Percentiles rank a stretch among this genome's conserved stretches.
These are phyloP conservation scores for Paraplagusia blochii DNA, from an alignment of 2,113 vertebrate species.

Conservation along the genomic window DNA sequence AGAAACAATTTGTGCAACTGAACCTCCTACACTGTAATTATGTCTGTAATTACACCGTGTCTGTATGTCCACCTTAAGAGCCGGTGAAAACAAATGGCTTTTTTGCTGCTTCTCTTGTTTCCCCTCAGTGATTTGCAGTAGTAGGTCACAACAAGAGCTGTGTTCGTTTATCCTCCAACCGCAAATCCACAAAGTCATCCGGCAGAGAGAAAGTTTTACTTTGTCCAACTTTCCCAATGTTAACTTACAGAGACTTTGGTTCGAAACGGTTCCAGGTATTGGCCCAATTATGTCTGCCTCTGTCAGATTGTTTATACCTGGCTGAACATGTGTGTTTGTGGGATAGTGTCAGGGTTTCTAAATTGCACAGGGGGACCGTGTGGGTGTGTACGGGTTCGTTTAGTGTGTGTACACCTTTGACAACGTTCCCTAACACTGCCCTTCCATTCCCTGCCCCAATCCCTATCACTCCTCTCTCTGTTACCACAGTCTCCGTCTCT, in stretches of 20 bases:
- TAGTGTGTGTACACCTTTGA: slow-evolving; percentile 14
- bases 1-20: background rate
- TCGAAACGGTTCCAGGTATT: slow-evolving; percentile 39
- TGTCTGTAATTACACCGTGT: background rate
- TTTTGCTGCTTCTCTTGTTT: slow-evolving; percentile 3
- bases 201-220: slow-evolving; percentile 45
- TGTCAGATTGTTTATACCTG: slow-evolving; percentile 72
- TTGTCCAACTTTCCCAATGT: slow-evolving; percentile 51
- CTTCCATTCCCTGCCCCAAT: background rate
- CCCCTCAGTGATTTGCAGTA: slow-evolving; percentile 8
- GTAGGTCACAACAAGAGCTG: slow-evolving; percentile 16
- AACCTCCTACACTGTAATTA: background rate
- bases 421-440: slow-evolving; percentile 5
- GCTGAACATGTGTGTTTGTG: slow-evolving; percentile 62
- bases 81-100: background rate
- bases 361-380: slow-evolving; percentile 41
- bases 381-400: slow-evolving; percentile 4
- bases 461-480: slow-evolving; percentile 8
- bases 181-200: slow-evolving; percentile 45
- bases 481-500: slow-evolving; percentile 30
- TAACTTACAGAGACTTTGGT: slow-evolving; percentile 42
- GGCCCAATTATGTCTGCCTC: slow-evolving; percentile 71
- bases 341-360: slow-evolving; percentile 41
- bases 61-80: background rate
- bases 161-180: slow-evolving; percentile 29